Evolutionary conservation across 2,888 invertebrate species (phyloP), one percentile per base, ranked within the genome.

Genomic region (Drosophila affinis): DNA sequence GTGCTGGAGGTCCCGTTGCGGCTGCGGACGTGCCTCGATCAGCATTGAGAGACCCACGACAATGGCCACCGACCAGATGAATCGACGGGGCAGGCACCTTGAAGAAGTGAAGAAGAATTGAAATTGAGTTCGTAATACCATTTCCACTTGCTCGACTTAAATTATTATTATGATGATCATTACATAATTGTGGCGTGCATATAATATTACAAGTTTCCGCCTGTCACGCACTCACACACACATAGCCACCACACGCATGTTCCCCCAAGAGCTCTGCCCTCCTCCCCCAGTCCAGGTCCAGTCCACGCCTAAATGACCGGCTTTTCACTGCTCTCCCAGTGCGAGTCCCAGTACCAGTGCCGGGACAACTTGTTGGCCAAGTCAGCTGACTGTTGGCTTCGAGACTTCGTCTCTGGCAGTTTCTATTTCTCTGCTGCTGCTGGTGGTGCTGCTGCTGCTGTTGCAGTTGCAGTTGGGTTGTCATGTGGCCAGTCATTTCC

Each of bases 1-100:
- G 81, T 95, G 95, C 17, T 94, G 94, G 10, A 87, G 75, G 70
- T 85, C 88, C 51, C 78, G 80, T 58, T 81, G 82, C 17, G 81
- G 81, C 45, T 80, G 82, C 12, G 83, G 80, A 0, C 82, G 56
- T 9, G 70, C 58, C 32, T 57, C 61, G 2, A 53, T 48, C 18
- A 57, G 27, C 24, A 53, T 17, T 24, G n/a, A 45, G 2, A 76
- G n/a, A 24, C 21, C 46, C 45, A 63, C 4, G 17, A 73, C 46
- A n/a, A 44, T 18, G 10, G 70, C 49, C 18, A 49, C 45, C 32
- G 72, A 55, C 62, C 69, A 72, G 24, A 51, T 55, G 21, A 75
- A 32, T 12, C 63, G 62, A 58, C 55, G 54, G 60, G 71, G 70
- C 72, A 56, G 79, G 58, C 65, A 87, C 88, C 89, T 67, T 84